phyloP scores from a whole-genome alignment of 2,888 invertebrate genomes.

The Oscheius sp. region DNA sequence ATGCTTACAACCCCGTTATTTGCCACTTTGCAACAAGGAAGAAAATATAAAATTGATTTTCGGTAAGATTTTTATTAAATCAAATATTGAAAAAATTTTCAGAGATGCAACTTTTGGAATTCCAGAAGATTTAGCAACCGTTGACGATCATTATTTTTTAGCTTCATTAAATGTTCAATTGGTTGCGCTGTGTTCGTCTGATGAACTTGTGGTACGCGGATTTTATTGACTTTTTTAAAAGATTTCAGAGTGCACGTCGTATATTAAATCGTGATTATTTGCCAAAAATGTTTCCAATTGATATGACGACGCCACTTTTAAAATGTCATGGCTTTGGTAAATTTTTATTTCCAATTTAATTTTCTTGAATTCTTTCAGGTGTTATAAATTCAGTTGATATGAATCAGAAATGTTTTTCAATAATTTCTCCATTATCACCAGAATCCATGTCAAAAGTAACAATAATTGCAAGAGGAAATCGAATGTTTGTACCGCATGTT shows the following conservation, averaged over 20 bases:
- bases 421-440: conserved; percentile 3
- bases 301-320: background rate
- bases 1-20: background rate
- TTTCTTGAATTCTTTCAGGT: background rate
- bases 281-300: background rate
- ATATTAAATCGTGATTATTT: background rate
- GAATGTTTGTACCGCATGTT: background rate
- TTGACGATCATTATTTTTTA: conserved; percentile 24
- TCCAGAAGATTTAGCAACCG: conserved; percentile 18
- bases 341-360: background rate
- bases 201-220: background rate
- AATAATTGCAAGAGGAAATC: conserved; percentile 9
- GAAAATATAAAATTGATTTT: conserved; percentile 5
- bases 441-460: conserved; percentile 1
- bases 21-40: background rate
- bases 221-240: background rate
- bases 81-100: background rate
- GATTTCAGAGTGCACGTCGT: background rate
- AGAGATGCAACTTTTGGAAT: conserved; percentile 16
- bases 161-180: conserved; percentile 25
- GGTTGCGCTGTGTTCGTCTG: conserved; percentile 24
- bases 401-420: background rate
- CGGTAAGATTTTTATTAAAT: background rate
- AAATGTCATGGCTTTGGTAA: conserved; percentile 10
- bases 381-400: conserved; percentile 20